Conservation (phyloP, 1,140 invertebrate species). For the Amphibalanus amphitrite region DNA sequence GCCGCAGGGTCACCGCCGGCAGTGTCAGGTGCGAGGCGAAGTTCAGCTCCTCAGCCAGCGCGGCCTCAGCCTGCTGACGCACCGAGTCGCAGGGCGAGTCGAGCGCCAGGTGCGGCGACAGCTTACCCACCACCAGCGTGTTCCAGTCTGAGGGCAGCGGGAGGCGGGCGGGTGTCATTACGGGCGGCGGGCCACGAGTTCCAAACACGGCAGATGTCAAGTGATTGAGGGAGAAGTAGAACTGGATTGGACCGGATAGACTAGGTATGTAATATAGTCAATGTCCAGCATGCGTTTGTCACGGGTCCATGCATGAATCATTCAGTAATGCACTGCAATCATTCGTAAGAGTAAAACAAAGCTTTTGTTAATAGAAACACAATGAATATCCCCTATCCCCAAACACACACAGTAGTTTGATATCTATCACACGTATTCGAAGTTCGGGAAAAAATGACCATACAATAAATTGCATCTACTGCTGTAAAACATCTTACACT, state of each 20-base stretch:
- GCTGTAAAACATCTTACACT: too few relatives aligned
- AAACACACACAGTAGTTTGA: too few relatives aligned
- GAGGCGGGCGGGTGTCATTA: not conserved
- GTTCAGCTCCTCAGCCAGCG: constrained; percentile 57
- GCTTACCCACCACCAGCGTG: constrained; percentile 40
- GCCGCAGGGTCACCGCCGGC: constrained; percentile 45
- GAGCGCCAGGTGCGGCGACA: constrained; percentile 26
- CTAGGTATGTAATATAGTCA: constrained; percentile 1
- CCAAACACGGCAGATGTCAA: not conserved
- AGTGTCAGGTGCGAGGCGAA: constrained; percentile 65
- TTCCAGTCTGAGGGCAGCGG: constrained; percentile 38
- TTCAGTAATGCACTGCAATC: too few relatives aligned
- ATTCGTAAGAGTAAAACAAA: too few relatives aligned
- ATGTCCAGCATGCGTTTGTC: constrained; percentile 5
- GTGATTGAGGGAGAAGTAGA: too few relatives aligned
- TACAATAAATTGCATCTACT: too few relatives aligned
- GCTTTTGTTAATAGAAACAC: too few relatives aligned
- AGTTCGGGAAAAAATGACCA: too few relatives aligned
- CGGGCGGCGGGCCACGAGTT: not conserved
- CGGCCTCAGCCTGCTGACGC: constrained; percentile 48
- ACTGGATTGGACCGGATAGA: constrained; percentile 9
- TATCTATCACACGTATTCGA: too few relatives aligned
- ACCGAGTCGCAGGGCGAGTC: not conserved
- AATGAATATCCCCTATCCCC: too few relatives aligned
- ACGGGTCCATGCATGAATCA: constrained; percentile 8